phyloP scores from a whole-genome alignment of 2,113 vertebrate genomes.

The Actenoides lindsayi region DNA sequence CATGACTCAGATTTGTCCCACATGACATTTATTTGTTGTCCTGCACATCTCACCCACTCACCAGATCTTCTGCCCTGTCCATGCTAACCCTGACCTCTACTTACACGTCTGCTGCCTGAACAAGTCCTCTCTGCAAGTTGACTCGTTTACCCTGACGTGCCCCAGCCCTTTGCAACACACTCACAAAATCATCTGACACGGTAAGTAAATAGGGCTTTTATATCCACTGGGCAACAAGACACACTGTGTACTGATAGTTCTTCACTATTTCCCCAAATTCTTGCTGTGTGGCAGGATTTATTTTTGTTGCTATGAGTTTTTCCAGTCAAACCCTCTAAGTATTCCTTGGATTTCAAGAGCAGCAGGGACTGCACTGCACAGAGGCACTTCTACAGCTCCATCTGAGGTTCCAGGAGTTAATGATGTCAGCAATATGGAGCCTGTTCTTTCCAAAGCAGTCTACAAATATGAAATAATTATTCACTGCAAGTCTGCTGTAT shows the following conservation, averaged over 20 bases:
- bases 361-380: neutral
- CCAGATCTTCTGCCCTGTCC: neutral
- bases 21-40: neutral
- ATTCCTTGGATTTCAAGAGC: neutral
- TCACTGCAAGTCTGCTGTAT: neutral
- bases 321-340: neutral
- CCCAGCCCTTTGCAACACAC: neutral
- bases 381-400: neutral
- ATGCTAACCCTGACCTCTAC: neutral
- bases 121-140: neutral
- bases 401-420: conserved; percentile 34
- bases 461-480: conserved; percentile 56
- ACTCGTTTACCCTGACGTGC: neutral
- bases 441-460: conserved; percentile 35
- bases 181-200: conserved; percentile 8
- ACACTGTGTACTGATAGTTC: neutral
- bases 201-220: neutral
- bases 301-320: neutral
- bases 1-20: neutral
- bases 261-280: neutral
- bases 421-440: conserved; percentile 14
- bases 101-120: neutral
- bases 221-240: neutral
- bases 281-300: neutral
- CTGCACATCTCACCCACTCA: neutral